A percentile compares a stretch with the other conserved stretches of the same genome.
Conservation (phyloP, 2,888 invertebrate genomes). For the Philonicus albiceps region DNA sequence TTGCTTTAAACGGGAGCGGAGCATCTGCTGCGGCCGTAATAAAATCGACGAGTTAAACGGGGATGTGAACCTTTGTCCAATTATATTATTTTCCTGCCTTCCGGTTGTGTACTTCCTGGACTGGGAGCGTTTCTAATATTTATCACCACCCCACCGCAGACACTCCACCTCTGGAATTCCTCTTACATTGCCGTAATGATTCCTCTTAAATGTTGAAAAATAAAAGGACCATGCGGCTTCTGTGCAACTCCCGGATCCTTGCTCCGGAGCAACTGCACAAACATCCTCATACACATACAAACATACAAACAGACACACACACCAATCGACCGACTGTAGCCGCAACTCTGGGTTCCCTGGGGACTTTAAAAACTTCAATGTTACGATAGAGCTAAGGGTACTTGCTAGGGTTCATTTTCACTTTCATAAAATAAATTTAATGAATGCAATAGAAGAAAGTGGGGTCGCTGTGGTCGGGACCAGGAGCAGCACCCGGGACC, state of each 20-base stretch:
- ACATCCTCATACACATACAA: too few relatives aligned
- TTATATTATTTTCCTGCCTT: not conserved
- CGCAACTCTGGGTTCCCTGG: not conserved
- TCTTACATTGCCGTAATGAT: constrained; percentile 7
- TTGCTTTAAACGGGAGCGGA: not conserved
- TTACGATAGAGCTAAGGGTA: not conserved
- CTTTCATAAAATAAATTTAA: constrained; percentile 31
- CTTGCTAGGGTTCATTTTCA: constrained; percentile 18
- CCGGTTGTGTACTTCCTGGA: not conserved
- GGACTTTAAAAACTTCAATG: constrained; percentile 19
- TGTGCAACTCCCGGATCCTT: not conserved
- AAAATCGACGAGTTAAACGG: not conserved
- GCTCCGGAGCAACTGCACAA: not conserved
- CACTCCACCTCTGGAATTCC: not conserved
- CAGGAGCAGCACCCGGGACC: not conserved
- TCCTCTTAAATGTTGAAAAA: constrained; percentile 13
- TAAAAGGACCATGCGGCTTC: not conserved
- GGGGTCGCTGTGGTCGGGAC: not conserved
- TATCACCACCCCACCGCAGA: not conserved
- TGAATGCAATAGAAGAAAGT: constrained; percentile 19
- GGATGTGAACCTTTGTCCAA: not conserved
- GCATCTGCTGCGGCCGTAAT: not conserved
- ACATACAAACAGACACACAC: not conserved
- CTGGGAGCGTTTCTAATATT: not conserved
- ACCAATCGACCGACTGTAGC: not conserved